phyloP scores from a whole-genome alignment of 2,888 invertebrate genomes.

The Kryphioiulus occultus region DNA sequence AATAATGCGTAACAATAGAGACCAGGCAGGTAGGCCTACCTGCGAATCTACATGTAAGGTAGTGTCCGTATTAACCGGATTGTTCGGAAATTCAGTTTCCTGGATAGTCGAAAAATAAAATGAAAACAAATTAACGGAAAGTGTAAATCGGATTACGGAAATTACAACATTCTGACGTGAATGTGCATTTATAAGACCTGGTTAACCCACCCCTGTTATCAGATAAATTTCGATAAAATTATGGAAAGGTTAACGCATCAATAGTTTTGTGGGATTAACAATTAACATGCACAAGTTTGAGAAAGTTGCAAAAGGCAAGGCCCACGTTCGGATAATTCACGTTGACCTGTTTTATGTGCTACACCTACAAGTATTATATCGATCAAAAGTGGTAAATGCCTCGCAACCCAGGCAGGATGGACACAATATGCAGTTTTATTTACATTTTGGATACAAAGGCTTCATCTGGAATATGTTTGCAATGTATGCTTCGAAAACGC shows the following conservation, averaged over 20 bases:
- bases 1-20: slow-evolving; percentile 13
- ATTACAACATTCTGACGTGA: no score
- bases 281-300: background rate
- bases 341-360: background rate
- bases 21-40: background rate
- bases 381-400: background rate
- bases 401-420: background rate
- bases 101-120: no score
- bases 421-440: background rate
- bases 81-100: no score
- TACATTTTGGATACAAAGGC: background rate
- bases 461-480: background rate
- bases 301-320: background rate
- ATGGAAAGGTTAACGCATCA: no score
- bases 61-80: no score
- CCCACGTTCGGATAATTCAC: background rate
- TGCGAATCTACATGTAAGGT: no score
- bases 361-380: background rate
- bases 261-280: background rate
- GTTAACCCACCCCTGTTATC: no score
- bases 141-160: no score
- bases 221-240: no score
- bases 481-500: background rate
- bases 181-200: no score
- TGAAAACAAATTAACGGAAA: no score